Evolutionary conservation across 2,888 invertebrate genomes (phyloP), one percentile per base, ranked within the genome.

Genomic region (Standfussiana lucernea): DNA sequence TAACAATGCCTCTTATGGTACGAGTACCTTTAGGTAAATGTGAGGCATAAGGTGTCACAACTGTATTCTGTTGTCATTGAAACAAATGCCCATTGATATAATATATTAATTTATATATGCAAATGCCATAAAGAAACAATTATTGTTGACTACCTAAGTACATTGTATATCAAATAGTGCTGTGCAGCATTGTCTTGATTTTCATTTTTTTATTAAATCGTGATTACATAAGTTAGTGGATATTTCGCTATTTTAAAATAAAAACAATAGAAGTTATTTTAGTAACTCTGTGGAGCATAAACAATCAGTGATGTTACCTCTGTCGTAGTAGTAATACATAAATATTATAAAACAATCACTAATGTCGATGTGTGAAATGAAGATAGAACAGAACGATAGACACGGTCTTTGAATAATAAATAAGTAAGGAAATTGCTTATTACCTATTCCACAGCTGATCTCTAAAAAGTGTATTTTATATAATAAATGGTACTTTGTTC

Each of bases 91-190:
- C n/a, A 56, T 56, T 56, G n/a, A 15, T 56, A 56, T n/a, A 11
- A 15, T 56, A 56, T n/a, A 28, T 56, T 56, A 11, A 53, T 56
- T 15, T 56, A 56, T 8, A 50, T 56, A 15, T 28, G 56, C 15
- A 56, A 28, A 56, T 28, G 28, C 15, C 56, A 8, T 32, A 21
- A n/a, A 32, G 21, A 45, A 32, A 11, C 18, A 42, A 42, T 40
- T 59, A 45, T 75, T 42, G 50, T 62, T 56, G 28, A 59, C 1
- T 50, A 28, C 21, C 42, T 37, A 40, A n/a, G 50, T 50, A 50
- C 15, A 69, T 45, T 79, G 32, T 64, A 45, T 45, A 71, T 11
- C 32, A 53, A 75, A 78, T 81, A 81, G n/a, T 40, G 35, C 65
- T 35, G 37, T 47, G 18, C 24, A 59, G 5, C 4, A 64, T 73